phyloP scores from a whole-genome alignment of 2,888 invertebrate species.

The Drosophila bunnanda region DNA sequence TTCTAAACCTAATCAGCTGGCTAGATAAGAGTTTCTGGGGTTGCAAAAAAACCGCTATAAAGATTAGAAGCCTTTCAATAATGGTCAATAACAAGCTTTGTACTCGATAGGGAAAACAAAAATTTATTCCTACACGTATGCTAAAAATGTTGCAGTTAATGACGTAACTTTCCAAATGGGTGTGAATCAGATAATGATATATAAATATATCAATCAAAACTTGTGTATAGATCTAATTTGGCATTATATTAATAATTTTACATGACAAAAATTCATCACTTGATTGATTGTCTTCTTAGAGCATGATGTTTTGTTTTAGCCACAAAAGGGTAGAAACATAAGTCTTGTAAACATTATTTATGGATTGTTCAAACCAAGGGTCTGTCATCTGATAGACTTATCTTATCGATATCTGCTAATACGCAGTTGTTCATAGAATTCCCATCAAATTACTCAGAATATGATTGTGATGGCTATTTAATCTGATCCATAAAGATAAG shows the following conservation, averaged over 20 bases:
- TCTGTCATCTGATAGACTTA: not conserved
- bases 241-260: not conserved
- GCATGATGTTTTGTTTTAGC: no score
- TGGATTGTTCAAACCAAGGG: not conserved
- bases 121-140: not conserved
- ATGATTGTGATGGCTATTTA: not conserved
- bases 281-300: not conserved
- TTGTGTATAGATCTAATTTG: no score
- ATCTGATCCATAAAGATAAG: not conserved
- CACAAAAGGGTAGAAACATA: no score
- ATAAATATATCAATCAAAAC: not conserved
- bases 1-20: not conserved
- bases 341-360: not conserved
- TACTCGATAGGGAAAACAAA: not conserved
- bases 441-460: not conserved
- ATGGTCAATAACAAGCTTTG: constrained; percentile 5
- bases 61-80: not conserved
- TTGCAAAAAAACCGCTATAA: constrained; percentile 2
- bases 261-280: not conserved
- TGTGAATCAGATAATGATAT: not conserved
- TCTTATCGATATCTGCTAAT: not conserved
- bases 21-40: constrained; percentile 5
- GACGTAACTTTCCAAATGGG: not conserved
- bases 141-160: not conserved
- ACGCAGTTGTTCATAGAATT: not conserved